These are phyloP conservation scores for Hippocampus zosterae DNA, from an alignment of 2,113 vertebrate genomes.

Conservation along the genomic window DNA sequence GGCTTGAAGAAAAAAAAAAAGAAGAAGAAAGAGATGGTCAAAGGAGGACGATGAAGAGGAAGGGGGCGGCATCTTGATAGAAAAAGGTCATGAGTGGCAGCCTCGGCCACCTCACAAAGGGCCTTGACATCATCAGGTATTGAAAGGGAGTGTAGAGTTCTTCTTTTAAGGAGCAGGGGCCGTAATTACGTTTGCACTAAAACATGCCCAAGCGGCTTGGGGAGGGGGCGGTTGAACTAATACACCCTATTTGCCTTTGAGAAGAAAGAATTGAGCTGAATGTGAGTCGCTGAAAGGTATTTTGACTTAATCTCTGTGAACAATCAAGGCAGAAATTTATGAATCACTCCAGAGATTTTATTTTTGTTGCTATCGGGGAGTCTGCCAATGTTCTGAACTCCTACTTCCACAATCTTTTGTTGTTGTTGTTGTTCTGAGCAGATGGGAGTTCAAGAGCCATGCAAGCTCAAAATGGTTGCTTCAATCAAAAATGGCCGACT, in stretches of 20 bases:
- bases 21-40: slow-evolving; percentile 61
- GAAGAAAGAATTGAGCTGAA: slow-evolving; percentile 10
- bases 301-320: background rate
- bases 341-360: background rate
- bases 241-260: slow-evolving; percentile 79
- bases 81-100: slow-evolving; percentile 79
- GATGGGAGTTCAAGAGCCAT: background rate
- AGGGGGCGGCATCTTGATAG: slow-evolving; percentile 37
- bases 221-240: slow-evolving; percentile 78
- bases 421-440: background rate
- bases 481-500: background rate
- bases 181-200: slow-evolving; percentile 91
- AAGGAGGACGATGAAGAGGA: slow-evolving; percentile 60
- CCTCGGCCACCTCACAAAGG: slow-evolving; percentile 76
- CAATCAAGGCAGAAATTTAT: background rate
- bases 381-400: background rate
- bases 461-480: background rate
- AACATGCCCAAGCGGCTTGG: slow-evolving; percentile 83
- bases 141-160: slow-evolving; percentile 77
- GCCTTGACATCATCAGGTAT: slow-evolving; percentile 87
- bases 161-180: slow-evolving; percentile 76
- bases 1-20: slow-evolving; percentile 62
- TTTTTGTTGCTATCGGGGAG: background rate
- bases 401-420: background rate
- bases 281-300: background rate